A percentile compares a stretch with the other conserved stretches of the same genome.
Conservation (phyloP, 2,888 invertebrate genomes). For the Sphaerophoria taeniata region DNA sequence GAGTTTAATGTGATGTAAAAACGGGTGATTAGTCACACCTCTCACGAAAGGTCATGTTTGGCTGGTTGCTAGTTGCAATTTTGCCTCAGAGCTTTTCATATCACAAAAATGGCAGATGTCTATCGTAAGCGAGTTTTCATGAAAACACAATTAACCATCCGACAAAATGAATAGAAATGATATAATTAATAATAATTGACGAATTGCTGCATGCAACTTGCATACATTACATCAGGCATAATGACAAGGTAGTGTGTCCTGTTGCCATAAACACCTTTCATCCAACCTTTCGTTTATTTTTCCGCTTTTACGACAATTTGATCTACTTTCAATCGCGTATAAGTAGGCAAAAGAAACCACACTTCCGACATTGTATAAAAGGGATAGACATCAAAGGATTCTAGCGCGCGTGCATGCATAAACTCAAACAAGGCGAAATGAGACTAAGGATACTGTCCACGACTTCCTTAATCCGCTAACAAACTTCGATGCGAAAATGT, state of each 20-base stretch:
- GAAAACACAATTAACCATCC: too few species aligned
- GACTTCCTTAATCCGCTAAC: constrained; percentile 51
- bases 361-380: neutral
- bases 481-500: constrained; percentile 22
- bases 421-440: neutral
- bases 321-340: constrained; percentile 19
- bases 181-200: constrained; percentile 70
- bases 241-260: constrained; percentile 18
- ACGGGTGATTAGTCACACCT: constrained; percentile 74
- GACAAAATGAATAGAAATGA: constrained; percentile 35
- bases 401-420: constrained; percentile 3
- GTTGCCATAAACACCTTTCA: constrained; percentile 52
- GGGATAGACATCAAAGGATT: constrained; percentile 40
- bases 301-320: constrained; percentile 13
- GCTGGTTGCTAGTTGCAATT: constrained; percentile 57
- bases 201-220: constrained; percentile 38
- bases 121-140: too few species aligned
- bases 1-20: constrained; percentile 73
- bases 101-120: constrained; percentile 61
- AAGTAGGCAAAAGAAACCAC: neutral
- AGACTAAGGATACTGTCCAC: constrained; percentile 24
- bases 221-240: neutral
- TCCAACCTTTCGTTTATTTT: constrained; percentile 4
- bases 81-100: constrained; percentile 23
- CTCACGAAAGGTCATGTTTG: constrained; percentile 71